Evolutionary conservation across 1,140 invertebrate species (phyloP).

Genomic region (Thalassaphorura encarpata): DNA sequence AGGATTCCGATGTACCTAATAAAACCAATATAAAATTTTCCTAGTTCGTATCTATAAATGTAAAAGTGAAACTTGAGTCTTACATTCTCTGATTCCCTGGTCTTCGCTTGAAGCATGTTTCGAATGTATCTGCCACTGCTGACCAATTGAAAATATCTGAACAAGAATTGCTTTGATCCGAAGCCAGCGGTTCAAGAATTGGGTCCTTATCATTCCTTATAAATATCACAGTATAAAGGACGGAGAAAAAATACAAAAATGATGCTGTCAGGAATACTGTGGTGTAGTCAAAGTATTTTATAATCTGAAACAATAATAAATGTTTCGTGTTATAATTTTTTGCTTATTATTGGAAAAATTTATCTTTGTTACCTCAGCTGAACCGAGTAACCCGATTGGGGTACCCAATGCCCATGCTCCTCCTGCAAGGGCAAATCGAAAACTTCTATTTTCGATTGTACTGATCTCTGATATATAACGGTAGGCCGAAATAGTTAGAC

Average conservation of each 20-base stretch:
- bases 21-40: neutral
- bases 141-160: slow-evolving; percentile 9
- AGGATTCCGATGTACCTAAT: neutral
- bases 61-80: neutral
- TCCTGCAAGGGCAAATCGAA: slow-evolving; percentile 3
- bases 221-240: neutral
- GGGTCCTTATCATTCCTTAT: neutral
- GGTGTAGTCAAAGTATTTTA: neutral
- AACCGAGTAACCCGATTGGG: slow-evolving; percentile 1
- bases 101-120: neutral
- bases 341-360: neutral
- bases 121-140: slow-evolving; percentile 9
- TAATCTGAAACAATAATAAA: neutral
- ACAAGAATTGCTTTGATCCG: neutral
- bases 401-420: slow-evolving; percentile 1
- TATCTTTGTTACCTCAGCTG: neutral
- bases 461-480: neutral
- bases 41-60: neutral
- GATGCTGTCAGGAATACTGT: neutral
- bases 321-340: neutral
- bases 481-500: neutral
- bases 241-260: neutral
- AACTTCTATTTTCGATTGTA: slow-evolving; percentile 4
- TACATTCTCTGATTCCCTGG: slow-evolving; percentile 2
- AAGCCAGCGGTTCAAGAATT: too few relatives aligned